Conservation (phyloP, 2,888 invertebrate species). For the Cyaniris semiargus region DNA sequence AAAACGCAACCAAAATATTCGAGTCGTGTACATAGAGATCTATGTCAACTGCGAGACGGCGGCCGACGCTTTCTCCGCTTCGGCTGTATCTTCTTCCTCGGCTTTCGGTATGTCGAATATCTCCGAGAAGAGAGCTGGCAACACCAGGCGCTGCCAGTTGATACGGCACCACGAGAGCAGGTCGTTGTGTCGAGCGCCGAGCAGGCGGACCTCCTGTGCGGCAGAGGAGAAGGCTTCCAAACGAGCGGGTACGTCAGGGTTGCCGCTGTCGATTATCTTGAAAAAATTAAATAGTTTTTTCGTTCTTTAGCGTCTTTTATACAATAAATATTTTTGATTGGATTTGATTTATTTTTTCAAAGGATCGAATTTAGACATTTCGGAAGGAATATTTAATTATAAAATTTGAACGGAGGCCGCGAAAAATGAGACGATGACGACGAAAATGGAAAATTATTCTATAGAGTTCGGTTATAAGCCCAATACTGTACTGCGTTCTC, state of each 20-base stretch:
- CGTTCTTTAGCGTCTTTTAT: neutral
- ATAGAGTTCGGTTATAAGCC: no score
- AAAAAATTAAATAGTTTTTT: neutral
- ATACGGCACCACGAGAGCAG: conserved; percentile 94
- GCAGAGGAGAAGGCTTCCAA: conserved; percentile 56
- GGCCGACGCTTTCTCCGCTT: conserved; percentile 43
- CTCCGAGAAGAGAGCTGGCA: conserved; percentile 97
- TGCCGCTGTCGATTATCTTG: conserved; percentile 43
- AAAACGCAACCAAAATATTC: conserved; percentile 31
- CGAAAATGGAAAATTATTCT: no score
- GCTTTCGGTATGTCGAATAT: conserved; percentile 95
- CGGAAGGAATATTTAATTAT: no score
- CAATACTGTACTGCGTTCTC: no score
- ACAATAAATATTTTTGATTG: neutral
- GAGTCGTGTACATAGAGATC: conserved; percentile 35
- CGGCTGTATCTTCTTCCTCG: conserved; percentile 51
- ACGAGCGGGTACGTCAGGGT: conserved; percentile 50
- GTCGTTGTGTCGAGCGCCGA: conserved; percentile 91
- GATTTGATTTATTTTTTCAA: no score
- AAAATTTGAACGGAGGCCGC: no score
- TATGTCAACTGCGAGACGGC: conserved; percentile 37
- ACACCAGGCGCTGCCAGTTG: conserved; percentile 90
- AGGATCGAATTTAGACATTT: no score
- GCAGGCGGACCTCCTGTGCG: conserved; percentile 85
- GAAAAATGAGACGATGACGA: no score